Base-by-base conservation (phyloP, 2,797 vertebrate species). In the Liasis olivaceus region DNA sequence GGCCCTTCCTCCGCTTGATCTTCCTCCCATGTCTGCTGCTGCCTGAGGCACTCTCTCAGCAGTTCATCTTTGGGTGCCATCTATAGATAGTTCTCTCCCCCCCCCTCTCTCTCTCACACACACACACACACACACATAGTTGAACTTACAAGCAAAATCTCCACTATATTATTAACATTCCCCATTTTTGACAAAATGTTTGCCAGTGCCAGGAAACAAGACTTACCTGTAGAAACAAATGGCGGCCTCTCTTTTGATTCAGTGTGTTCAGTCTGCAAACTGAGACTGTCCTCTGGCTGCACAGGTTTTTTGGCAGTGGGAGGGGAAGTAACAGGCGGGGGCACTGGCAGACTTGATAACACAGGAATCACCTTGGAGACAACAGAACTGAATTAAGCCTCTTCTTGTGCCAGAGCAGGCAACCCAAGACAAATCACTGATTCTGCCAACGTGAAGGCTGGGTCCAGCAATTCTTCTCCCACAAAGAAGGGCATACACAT, bases 321-420 rank as follows among this genome's bases (percentile, higher is more conserved):
- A 0, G 98, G 98, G 0, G 97, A 95, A 0, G 97, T 97, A 92
- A 97, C 97, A 0, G 98, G 98, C 22, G 96, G 94, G 0, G 96
- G 96, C 24, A 92, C 94, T 1, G 97, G 93, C 24, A 97, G 96
- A 26, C 95, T 84, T 0, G 96, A 95, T 0, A 93, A 26, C 0
- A 47, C 36, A 13, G 89, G 1, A 0, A 0, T 0, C 0, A 9
- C 95, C 98, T 98, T 0, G 36, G 87, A 2, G 87, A 64, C 0
- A 81, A 26, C 14, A 91, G 58, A 24, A 47, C 4, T 42, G 15
- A 42, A 88, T 42, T 51, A 86, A 91, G 24, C 58, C n/a, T 54
- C 85, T 7, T 22, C 17, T 47, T 64, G 31, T 22, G 15, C 47
- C 77, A 24, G 7, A 56, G 11, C 20, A 56, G 64, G 4, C 9